Conservation (phyloP, 2,113 vertebrate species). For the Bolborhynchus lineola region DNA sequence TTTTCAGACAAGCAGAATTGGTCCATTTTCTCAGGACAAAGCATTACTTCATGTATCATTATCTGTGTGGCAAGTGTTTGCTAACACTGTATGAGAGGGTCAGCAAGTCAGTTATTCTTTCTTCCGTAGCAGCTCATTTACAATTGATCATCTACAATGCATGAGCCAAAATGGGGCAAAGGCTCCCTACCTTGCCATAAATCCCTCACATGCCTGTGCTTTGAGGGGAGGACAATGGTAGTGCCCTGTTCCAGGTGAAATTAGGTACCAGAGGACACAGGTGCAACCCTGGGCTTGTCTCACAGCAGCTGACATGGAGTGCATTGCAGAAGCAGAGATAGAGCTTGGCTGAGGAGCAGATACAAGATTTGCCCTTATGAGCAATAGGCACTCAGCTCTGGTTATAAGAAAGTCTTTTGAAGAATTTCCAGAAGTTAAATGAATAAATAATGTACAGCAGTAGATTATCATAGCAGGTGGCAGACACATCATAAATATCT, state of each 20-base stretch:
- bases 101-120: not conserved
- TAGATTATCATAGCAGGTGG: not conserved
- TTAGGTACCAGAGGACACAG: not conserved
- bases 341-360: accelerated
- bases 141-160: not conserved
- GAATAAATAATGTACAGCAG: not conserved
- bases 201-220: accelerated
- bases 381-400: not conserved
- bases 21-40: not conserved
- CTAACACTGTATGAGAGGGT: accelerated
- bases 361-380: not conserved
- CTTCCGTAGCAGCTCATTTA: not conserved
- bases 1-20: not conserved
- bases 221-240: accelerated
- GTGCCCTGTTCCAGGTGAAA: not conserved
- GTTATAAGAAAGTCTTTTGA: not conserved
- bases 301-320: accelerated
- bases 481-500: not conserved
- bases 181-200: not conserved
- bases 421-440: not conserved
- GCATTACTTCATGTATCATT: accelerated
- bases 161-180: not conserved
- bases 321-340: not conserved
- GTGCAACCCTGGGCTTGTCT: not conserved
- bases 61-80: accelerated